Conservation (phyloP, 1,140 invertebrate genomes). For the Trichoplusia ni region DNA sequence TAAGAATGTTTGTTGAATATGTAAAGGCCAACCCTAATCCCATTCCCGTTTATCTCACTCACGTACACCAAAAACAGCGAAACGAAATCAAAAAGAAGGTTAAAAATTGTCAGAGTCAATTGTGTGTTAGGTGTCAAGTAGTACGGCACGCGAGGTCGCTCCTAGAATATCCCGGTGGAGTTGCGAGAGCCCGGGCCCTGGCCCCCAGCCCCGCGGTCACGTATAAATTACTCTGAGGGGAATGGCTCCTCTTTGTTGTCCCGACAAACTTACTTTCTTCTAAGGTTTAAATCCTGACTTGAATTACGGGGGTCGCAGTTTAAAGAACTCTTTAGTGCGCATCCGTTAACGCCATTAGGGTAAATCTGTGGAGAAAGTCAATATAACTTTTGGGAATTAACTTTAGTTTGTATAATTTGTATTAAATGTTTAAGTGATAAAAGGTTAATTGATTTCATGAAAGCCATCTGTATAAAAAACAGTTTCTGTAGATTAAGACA, state of each 20-base stretch:
- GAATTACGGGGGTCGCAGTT: constrained; percentile 58
- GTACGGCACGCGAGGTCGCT: constrained; percentile 42
- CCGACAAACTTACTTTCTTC: constrained; percentile 68
- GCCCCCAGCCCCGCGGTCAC: constrained; percentile 47
- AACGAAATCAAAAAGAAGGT: constrained; percentile 27
- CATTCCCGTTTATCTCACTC: not conserved
- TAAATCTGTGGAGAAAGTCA: constrained; percentile 38
- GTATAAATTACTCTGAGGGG: constrained; percentile 62
- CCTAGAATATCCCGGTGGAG: constrained; percentile 47
- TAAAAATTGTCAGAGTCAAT: constrained; percentile 42
- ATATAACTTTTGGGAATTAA: constrained; percentile 39
- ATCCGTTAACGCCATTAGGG: constrained; percentile 42
- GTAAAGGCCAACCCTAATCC: not conserved
- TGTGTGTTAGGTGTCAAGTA: constrained; percentile 34
- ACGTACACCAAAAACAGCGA: constrained; percentile 13
- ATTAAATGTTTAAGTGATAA: constrained; percentile 13
- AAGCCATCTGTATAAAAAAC: no score
- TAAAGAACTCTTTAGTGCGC: constrained; percentile 46
- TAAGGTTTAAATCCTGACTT: constrained; percentile 70
- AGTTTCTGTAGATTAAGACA: no score
- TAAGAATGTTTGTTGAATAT: not conserved
- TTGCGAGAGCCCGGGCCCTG: constrained; percentile 41
- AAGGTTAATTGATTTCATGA: constrained; percentile 5
- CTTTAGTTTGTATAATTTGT: constrained; percentile 30
- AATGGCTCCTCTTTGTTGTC: constrained; percentile 65